These are phyloP conservation scores for Oreocharis arfaki DNA, from an alignment of 2,113 vertebrate species.

Conservation along the genomic window DNA sequence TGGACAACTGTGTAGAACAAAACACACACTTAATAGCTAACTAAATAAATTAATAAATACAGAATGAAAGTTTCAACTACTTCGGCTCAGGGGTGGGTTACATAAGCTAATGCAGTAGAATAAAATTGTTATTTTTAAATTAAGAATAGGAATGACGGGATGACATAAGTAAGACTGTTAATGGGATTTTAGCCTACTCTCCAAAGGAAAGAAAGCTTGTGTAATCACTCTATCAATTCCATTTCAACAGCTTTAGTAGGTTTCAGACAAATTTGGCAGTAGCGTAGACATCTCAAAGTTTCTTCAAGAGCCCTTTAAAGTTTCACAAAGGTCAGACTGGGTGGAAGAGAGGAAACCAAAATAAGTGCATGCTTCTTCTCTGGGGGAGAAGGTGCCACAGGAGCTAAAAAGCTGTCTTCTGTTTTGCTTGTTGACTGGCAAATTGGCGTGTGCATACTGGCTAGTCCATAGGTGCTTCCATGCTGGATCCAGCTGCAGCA, in stretches of 20 bases:
- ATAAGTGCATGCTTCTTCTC: not conserved
- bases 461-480: not conserved
- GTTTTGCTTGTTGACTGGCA: not conserved
- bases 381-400: not conserved
- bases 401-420: not conserved
- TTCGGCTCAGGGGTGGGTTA: conserved; percentile 55
- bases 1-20: not conserved
- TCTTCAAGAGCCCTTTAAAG: not conserved
- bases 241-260: conserved; percentile 1
- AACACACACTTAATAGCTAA: not conserved
- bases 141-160: conserved; percentile 35
- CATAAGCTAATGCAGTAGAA: conserved; percentile 52
- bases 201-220: conserved; percentile 34
- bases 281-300: not conserved
- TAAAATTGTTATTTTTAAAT: conserved; percentile 58
- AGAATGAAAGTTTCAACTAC: not conserved
- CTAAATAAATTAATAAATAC: not conserved
- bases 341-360: not conserved
- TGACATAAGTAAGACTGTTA: conserved; percentile 56
- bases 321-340: not conserved
- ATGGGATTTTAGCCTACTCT: conserved; percentile 61
- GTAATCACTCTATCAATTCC: conserved; percentile 40
- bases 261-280: conserved; percentile 7
- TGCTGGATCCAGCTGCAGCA: not conserved
- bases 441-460: not conserved